Conservation (phyloP, 2,888 invertebrate genomes). For the Oscheius sp. region DNA sequence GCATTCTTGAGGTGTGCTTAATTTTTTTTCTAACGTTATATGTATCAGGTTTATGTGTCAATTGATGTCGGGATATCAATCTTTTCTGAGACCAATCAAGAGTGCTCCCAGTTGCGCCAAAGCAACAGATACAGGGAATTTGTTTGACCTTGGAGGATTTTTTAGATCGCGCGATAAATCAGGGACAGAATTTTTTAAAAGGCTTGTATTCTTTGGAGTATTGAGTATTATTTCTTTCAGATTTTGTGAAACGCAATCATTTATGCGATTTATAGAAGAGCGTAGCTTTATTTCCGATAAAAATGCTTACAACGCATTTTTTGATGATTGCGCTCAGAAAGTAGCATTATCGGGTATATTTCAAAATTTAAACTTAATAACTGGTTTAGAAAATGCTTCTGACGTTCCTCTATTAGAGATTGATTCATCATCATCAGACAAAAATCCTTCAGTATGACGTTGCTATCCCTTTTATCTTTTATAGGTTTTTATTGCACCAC, state of each 20-base stretch:
- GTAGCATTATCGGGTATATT: slow-evolving; percentile 68
- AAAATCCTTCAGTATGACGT: slow-evolving; percentile 47
- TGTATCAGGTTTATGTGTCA: slow-evolving; percentile 65
- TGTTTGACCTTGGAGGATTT: slow-evolving; percentile 92
- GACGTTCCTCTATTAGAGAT: slow-evolving; percentile 46
- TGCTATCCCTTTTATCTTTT: neutral
- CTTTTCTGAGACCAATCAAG: slow-evolving; percentile 75
- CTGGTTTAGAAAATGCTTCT: slow-evolving; percentile 38
- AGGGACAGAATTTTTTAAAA: slow-evolving; percentile 67
- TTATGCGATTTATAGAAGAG: slow-evolving; percentile 91
- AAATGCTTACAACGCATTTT: slow-evolving; percentile 92
- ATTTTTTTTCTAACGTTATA: neutral
- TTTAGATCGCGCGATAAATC: slow-evolving; percentile 83
- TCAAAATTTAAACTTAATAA: neutral
- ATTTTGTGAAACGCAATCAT: slow-evolving; percentile 70
- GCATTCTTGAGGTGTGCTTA: slow-evolving; percentile 88
- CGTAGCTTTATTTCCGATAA: slow-evolving; percentile 94
- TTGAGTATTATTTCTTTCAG: no score
- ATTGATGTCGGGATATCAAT: slow-evolving; percentile 73
- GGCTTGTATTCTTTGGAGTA: no score
- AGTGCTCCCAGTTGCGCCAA: slow-evolving; percentile 83
- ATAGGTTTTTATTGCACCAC: slow-evolving; percentile 89
- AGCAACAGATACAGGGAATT: slow-evolving; percentile 91
- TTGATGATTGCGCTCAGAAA: slow-evolving; percentile 95
- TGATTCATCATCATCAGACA: slow-evolving; percentile 40